Evolutionary conservation across 30 jellyfish, hydroid and myxozoan species (phyloP).

Genomic region (Sanderia malayensis): DNA sequence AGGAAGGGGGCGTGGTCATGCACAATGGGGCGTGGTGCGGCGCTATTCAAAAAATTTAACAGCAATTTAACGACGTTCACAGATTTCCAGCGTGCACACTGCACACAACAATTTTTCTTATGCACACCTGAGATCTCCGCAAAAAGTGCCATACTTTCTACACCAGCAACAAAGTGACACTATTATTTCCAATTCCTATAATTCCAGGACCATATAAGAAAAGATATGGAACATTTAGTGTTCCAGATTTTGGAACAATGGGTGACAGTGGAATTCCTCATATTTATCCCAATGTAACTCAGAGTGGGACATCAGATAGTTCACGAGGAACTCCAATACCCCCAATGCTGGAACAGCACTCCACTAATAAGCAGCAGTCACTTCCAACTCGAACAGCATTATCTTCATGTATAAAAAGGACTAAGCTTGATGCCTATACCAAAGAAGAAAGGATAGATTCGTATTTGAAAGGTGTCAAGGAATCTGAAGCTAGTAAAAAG

Average conservation of each 20-base stretch:
- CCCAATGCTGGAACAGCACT: background rate
- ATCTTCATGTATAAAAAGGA: background rate
- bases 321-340: constrained; percentile 8
- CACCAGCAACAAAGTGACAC: no score
- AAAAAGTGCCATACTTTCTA: no score
- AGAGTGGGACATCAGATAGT: constrained; percentile 15
- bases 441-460: constrained; percentile 9
- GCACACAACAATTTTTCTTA: no score
- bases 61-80: no score
- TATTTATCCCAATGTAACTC: constrained; percentile 40
- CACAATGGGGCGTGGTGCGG: no score
- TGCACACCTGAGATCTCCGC: no score
- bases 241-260: constrained; percentile 17
- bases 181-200: no score
- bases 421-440: background rate
- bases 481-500: background rate
- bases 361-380: constrained; percentile 12
- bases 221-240: constrained; percentile 59
- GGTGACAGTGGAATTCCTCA: background rate
- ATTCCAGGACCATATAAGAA: constrained; percentile 18
- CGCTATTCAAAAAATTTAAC: no score
- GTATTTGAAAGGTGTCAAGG: background rate
- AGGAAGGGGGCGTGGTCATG: no score
- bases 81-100: no score
- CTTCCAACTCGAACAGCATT: constrained; percentile 15